Base-by-base conservation (phyloP, 1,140 invertebrate species). In the Drosophila ohnishii region DNA sequence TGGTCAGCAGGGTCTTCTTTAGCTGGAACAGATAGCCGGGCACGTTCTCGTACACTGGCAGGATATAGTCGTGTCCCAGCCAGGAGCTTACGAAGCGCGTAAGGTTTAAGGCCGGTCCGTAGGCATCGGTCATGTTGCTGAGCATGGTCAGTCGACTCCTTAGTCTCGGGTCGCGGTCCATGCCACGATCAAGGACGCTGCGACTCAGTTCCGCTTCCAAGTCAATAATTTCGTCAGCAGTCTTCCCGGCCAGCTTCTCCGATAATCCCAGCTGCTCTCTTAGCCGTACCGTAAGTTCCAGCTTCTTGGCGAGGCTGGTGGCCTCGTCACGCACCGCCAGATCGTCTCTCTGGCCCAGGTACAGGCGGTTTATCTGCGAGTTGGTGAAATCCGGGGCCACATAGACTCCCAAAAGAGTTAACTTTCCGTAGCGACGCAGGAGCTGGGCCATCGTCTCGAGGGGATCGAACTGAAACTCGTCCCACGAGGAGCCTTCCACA, bases 401-500 rank as follows among this genome's bases (percentile, higher is more conserved):
- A 5, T 67, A 37, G 2, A 88, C 84, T 9, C 78, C 74, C 8
- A 91, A 10, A 6, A 91, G 67, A 6, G 88, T 80, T 0, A 93
- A 93, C 74, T 95, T 95, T 19, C 96, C 96, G 16, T 92, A 89
- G 45, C 93, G 92, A 4, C 94, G 92, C 74, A 95, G 94, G 56
- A 92, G 94, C 1, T 51, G 44, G 67, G 94, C 95, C 58, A 96
- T 93, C 5, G 93, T 93, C 50, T 95, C 92, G 45, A 93, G 92
- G 94, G 95, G 96, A 56, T 94, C 92, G 55, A 95, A 96, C 1
- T 91, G 78, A 7, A 84, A 90, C 1, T 93, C 93, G 35, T 94
- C 90, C 96, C 96, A 96, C 0, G 78, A 74, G 0, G 93, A 92
- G 44, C 90, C 90, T 19, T 95, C 93, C 2, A 96, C 81, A 0